Base-by-base conservation (phyloP, 2,888 invertebrate species). In the Acrobeloides nanus region DNA sequence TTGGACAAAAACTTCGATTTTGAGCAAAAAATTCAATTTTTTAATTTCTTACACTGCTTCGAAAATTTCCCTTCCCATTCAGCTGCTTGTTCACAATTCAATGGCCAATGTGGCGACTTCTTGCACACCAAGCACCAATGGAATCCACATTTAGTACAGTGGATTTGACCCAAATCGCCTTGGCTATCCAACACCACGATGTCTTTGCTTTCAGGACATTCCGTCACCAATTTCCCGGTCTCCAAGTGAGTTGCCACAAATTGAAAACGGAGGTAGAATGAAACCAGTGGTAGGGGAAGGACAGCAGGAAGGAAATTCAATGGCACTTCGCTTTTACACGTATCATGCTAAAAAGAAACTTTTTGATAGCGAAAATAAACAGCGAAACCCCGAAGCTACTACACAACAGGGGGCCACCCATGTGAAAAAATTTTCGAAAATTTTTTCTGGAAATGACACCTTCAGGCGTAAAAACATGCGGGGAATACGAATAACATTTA, bases 71-170 rank as follows among this genome's bases (percentile, higher is more conserved):
- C 40, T 17, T 44, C 45, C 64, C 64, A 64, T 25, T 44, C 32
- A 4, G 45, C 42, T 37, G 43, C 51, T 20, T 57, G 42, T 1
- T 45, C 38, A 37, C 64, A 64, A 40, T 31, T 54, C 56, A 64
- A 43, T 24, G 64, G 64, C 58, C 58, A 64, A 45, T 64, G 64
- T 8, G 64, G 64, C 29, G 53, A 59, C 18, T 32, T 24, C 23
- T 47, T 43, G 43, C 64, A 64, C 20, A 41, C 46, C n/a, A 49
- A 37, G 33, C 64, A 64, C 57, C 58, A 62, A 32, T 54, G 51
- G 37, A 54, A 51, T 21, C 51, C 44, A 45, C 64, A 64, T 12
- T 25, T n/a, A 17, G 15, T n/a, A 49, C 51, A 51, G 12, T 31
- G 24, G 15, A 53, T 20, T n/a, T 53, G 53, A 15, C 17, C 20